A percentile compares a stretch with the other conserved stretches of the same genome.
These are phyloP conservation scores for Diorhabda elongata DNA, from an alignment of 1,140 invertebrate species.

Conservation along the genomic window DNA sequence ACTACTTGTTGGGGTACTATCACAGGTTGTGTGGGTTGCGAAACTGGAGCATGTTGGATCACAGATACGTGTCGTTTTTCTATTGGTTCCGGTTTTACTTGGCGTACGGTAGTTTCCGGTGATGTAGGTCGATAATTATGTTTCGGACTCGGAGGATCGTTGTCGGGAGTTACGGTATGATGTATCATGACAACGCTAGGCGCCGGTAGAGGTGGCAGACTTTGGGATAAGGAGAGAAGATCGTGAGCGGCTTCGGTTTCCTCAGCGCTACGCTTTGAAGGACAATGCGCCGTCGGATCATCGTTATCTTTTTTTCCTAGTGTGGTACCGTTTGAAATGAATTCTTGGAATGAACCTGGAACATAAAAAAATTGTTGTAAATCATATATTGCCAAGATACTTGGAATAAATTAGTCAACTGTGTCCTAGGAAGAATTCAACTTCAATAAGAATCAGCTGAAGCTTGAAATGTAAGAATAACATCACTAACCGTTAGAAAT, in stretches of 20 bases:
- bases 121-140: constrained; percentile 47
- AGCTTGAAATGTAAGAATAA: too few species aligned
- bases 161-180: constrained; percentile 40
- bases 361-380: constrained; percentile 16
- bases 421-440: not conserved
- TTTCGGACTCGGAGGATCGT: constrained; percentile 43
- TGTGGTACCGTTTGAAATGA: constrained; percentile 32
- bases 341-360: constrained; percentile 43
- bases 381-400: too few species aligned
- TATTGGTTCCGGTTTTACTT: constrained; percentile 12
- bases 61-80: constrained; percentile 6
- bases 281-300: constrained; percentile 28
- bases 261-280: constrained; percentile 61
- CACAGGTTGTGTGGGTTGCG: constrained; percentile 6
- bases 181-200: constrained; percentile 59
- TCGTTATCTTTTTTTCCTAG: constrained; percentile 8
- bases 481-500: too few species aligned
- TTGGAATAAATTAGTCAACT: not conserved
- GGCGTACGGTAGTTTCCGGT: constrained; percentile 37
- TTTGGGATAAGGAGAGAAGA: constrained; percentile 75
- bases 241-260: constrained; percentile 83
- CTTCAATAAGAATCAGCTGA: too few species aligned
- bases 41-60: constrained; percentile 14
- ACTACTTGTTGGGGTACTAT: constrained; percentile 20
- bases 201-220: constrained; percentile 68